Conservation (phyloP, 1,140 invertebrate genomes). For the Drosophila mayri region DNA sequence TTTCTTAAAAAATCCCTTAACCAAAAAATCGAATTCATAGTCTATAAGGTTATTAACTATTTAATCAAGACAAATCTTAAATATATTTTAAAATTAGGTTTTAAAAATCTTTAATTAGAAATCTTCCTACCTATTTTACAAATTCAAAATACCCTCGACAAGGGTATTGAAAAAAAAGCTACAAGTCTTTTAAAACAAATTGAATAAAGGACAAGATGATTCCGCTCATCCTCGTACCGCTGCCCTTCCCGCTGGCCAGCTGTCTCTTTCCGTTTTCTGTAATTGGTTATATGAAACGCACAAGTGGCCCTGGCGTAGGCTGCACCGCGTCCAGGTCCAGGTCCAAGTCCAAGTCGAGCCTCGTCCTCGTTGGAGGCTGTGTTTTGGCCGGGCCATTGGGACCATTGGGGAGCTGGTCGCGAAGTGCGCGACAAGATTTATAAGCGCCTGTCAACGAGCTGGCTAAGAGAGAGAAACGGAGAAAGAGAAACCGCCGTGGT, state of each 20-base stretch:
- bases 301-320: constrained; percentile 62
- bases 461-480: constrained; percentile 36
- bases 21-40: too few relatives aligned
- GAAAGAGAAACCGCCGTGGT: constrained; percentile 60
- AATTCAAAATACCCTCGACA: neutral
- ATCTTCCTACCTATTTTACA: too few relatives aligned
- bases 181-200: constrained; percentile 59
- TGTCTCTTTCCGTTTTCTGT: constrained; percentile 59
- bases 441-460: constrained; percentile 78
- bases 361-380: constrained; percentile 20
- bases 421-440: constrained; percentile 82
- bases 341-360: constrained; percentile 8
- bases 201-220: constrained; percentile 66
- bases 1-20: neutral
- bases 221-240: constrained; percentile 28
- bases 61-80: too few relatives aligned
- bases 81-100: neutral
- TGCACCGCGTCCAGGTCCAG: constrained; percentile 11
- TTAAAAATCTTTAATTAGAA: too few relatives aligned
- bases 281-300: constrained; percentile 79
- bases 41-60: too few relatives aligned
- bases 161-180: constrained; percentile 31
- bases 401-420: constrained; percentile 30
- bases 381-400: constrained; percentile 21
- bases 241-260: constrained; percentile 2